Percentiles rank a stretch among this genome's conserved stretches.
Evolutionary conservation across 2,113 vertebrate species (phyloP).

Genomic region (Pogonocichla stellata): DNA sequence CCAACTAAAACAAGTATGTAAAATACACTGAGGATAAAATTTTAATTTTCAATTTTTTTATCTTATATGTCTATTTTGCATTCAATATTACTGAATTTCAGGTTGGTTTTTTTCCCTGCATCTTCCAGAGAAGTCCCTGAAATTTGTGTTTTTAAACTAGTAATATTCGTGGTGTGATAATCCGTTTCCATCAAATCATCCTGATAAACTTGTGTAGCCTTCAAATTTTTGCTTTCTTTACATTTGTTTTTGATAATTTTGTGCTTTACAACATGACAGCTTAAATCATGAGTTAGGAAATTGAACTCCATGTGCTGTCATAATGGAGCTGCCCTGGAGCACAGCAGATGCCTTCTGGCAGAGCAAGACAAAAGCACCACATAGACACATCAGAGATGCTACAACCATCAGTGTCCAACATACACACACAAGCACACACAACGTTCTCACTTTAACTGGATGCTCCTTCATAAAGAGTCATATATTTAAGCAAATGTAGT

Average conservation of each 20-base stretch:
- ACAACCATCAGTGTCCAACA: neutral
- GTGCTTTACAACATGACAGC: neutral
- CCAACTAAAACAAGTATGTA: neutral
- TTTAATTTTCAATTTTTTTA: neutral
- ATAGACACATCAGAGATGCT: neutral
- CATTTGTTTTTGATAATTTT: neutral
- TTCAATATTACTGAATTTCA: neutral
- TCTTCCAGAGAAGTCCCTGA: neutral
- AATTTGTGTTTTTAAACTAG: neutral
- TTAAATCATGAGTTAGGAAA: neutral
- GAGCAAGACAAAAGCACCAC: neutral
- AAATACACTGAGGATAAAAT: neutral
- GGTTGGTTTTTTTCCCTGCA: neutral
- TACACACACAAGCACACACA: fast-evolving
- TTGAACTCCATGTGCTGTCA: neutral
- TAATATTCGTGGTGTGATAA: neutral
- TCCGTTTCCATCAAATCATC: neutral
- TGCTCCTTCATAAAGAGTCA: neutral
- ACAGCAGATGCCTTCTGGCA: neutral
- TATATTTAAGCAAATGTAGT: neutral
- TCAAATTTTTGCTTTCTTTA: neutral
- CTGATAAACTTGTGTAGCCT: neutral
- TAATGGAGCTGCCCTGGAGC: neutral
- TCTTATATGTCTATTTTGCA: fast-evolving
- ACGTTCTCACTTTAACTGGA: fast-evolving